A percentile compares a stretch with the other conserved stretches of the same genome.
phyloP scores from a whole-genome alignment of 2,888 invertebrate species.

The Malacosoma neustria region DNA sequence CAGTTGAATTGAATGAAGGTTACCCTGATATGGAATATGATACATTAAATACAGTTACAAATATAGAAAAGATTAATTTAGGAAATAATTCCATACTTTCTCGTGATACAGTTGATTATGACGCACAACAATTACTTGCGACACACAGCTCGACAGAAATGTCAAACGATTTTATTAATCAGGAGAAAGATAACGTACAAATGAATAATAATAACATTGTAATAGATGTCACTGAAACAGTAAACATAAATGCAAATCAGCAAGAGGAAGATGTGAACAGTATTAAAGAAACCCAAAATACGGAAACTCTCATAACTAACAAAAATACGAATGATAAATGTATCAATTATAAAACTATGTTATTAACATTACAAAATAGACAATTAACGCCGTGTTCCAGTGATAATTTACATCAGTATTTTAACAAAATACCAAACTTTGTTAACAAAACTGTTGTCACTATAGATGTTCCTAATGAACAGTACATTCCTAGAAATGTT shows the following conservation, averaged over 20 bases:
- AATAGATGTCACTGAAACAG: background rate
- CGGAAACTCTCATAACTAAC: constrained; percentile 1
- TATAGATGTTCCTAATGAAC: constrained; percentile 36
- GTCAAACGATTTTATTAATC: background rate
- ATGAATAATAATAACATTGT: too few species aligned
- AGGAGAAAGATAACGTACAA: background rate
- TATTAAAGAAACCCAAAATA: background rate
- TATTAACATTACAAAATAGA: constrained; percentile 27
- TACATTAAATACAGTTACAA: background rate
- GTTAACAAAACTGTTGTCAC: constrained; percentile 28
- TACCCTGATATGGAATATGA: background rate
- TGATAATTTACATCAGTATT: constrained; percentile 22
- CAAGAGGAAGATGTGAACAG: background rate
- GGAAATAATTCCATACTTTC: background rate
- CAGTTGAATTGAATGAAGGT: background rate
- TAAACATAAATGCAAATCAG: background rate
- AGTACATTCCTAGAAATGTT: constrained; percentile 41
- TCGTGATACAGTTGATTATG: background rate
- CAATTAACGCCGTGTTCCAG: constrained; percentile 19
- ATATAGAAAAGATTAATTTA: background rate
- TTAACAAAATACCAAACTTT: constrained; percentile 41
- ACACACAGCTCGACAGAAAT: background rate
- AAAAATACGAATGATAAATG: too few species aligned
- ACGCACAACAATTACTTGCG: background rate
- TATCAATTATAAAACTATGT: too few species aligned